Evolutionary conservation across 2,113 vertebrate species (phyloP).

Genomic region (Hypomesus transpacificus): DNA sequence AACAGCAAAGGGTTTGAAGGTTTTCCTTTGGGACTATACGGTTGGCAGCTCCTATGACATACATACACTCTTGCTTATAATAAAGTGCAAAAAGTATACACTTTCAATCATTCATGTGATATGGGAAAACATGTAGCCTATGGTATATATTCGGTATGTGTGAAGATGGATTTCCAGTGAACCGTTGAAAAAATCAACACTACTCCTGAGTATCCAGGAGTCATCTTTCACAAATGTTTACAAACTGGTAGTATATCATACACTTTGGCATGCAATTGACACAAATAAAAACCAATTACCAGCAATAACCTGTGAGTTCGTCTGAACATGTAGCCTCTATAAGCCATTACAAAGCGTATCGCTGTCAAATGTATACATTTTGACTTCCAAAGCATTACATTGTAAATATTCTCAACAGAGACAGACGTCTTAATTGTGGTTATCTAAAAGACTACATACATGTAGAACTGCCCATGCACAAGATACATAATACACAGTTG

Average conservation of each 20-base stretch:
- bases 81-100: conserved; percentile 16
- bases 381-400: too few species aligned
- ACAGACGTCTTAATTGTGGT: too few species aligned
- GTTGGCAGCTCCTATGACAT: not conserved
- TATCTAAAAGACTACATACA: too few species aligned
- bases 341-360: too few species aligned
- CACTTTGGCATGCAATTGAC: too few species aligned
- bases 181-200: not conserved
- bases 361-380: too few species aligned
- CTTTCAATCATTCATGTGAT: conserved; percentile 35
- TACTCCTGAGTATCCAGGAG: not conserved
- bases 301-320: too few species aligned
- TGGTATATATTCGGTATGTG: conserved; percentile 28
- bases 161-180: conserved; percentile 33
- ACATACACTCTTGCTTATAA: not conserved
- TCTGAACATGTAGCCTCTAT: too few species aligned
- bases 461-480: too few species aligned
- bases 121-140: conserved; percentile 21
- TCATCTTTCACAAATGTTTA: not conserved
- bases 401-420: too few species aligned
- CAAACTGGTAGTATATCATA: not conserved
- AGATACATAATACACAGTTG: too few species aligned
- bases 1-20: not conserved
- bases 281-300: too few species aligned
- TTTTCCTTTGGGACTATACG: not conserved